These are phyloP conservation scores for Drosophila virilis DNA, from an alignment of 1,140 invertebrate species.

Conservation along the genomic window DNA sequence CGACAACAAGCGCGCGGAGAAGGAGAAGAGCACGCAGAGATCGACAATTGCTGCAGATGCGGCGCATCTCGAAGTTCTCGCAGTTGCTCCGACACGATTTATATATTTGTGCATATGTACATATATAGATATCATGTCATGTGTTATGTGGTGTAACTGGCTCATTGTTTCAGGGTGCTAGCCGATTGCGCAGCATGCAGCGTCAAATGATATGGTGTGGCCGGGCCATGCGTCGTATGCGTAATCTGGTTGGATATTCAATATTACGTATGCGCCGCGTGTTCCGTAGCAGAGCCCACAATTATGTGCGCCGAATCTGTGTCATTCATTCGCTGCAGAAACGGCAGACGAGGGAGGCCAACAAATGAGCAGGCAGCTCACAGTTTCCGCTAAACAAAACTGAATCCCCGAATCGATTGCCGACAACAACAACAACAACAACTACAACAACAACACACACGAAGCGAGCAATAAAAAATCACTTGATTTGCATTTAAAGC, in stretches of 20 bases:
- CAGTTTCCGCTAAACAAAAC: slow-evolving; percentile 40
- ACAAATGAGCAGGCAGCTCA: slow-evolving; percentile 14
- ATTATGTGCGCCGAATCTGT: slow-evolving; percentile 52
- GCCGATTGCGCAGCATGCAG: background rate
- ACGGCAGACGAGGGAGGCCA: background rate
- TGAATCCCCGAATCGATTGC: slow-evolving; percentile 34
- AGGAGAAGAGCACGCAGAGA: background rate
- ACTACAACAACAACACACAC: slow-evolving; percentile 13
- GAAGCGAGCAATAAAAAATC: slow-evolving; percentile 59
- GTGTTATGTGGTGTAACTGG: background rate
- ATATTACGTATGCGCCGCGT: slow-evolving; percentile 44
- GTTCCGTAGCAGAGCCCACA: slow-evolving; percentile 28
- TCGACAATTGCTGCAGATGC: background rate
- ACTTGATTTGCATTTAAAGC: slow-evolving; percentile 57
- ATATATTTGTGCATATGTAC: background rate
- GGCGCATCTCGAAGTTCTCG: slow-evolving; percentile 2
- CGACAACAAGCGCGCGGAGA: no score
- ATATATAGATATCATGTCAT: background rate
- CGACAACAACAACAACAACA: slow-evolving; percentile 10
- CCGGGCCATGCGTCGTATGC: slow-evolving; percentile 48
- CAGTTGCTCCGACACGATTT: background rate
- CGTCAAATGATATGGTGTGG: slow-evolving; percentile 8
- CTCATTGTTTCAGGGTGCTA: background rate
- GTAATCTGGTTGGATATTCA: slow-evolving; percentile 38
- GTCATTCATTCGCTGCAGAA: slow-evolving; percentile 18